Base-by-base conservation (phyloP, 2,797 vertebrate genomes). In the Knipowitschia caucasica region DNA sequence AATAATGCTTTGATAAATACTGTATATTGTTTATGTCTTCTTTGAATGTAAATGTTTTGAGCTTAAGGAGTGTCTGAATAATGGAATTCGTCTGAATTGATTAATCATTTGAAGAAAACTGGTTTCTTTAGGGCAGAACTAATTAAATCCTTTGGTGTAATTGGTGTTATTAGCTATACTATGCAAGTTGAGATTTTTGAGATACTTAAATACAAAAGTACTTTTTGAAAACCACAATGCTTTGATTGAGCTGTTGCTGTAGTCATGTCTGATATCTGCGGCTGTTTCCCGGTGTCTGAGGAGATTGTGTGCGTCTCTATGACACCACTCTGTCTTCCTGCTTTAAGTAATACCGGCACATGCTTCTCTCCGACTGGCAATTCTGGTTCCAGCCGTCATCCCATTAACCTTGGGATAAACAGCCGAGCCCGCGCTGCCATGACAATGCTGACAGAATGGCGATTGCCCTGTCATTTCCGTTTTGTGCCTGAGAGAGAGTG, bases 341-440 rank as follows among this genome's bases (percentile, higher is more conserved):
- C 76, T 79, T 85, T 86, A 83, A 89, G 83, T 88, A 86, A 87
- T 83, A 86, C 73, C 67, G 84, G 79, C 84, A 87, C 83, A 86
- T 85, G 86, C 88, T 89, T 86, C 80, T 89, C 84, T 85, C 79
- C 80, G 80, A 89, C 82, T 80, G 78, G 81, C 85, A 82, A 84
- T 85, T 83, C 86, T 79, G 74, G 83, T 86, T 89, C 68, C 77
- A 84, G 81, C 73, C 77, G 69, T 87, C 85, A 89, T 89, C 87
- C 86, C 80, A 90, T 90, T 91, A 91, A 91, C 87, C 89, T 90
- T 89, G 81, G 82, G 84, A 90, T 87, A 88, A 88, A 90, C 86
- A 89, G 86, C 80, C 81, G 53, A 69, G 85, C 66, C 74, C 76
- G 68, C 64, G 84, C 83, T 89, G 78, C 85, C 85, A 88, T 82